These are phyloP conservation scores for Charanyca ferruginea DNA, from an alignment of 2,888 invertebrate species.

Conservation along the genomic window DNA sequence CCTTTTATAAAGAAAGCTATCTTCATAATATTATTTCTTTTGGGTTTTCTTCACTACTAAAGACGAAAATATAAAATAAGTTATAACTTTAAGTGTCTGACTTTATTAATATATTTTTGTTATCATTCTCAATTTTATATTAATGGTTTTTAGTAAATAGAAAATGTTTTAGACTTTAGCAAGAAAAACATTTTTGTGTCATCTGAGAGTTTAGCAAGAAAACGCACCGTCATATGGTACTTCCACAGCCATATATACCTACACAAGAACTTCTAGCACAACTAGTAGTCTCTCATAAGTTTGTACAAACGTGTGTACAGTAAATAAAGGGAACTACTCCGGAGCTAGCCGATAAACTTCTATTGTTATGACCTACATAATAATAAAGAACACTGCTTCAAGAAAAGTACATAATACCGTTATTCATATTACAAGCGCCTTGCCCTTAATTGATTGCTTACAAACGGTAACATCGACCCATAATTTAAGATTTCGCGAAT, in stretches of 20 bases:
- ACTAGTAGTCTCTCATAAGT: constrained; percentile 21
- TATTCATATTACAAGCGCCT: constrained; percentile 7
- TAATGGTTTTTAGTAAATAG: background rate
- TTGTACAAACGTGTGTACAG: constrained; percentile 33
- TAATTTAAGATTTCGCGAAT: constrained; percentile 21
- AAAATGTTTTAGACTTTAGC: background rate
- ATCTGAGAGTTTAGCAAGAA: background rate
- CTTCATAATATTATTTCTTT: constrained; percentile 22
- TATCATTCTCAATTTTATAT: background rate
- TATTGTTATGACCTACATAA: constrained; percentile 40
- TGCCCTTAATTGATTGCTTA: constrained; percentile 16
- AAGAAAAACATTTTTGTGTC: background rate
- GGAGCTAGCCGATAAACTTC: constrained; percentile 34
- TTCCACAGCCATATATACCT: constrained; percentile 9
- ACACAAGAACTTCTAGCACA: constrained; percentile 24
- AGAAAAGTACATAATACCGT: constrained; percentile 24
- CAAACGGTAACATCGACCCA: constrained; percentile 4
- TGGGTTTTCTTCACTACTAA: constrained; percentile 2
- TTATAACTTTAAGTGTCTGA: background rate
- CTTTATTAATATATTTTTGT: constrained; percentile 5
- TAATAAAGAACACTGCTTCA: constrained; percentile 30
- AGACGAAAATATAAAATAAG: background rate
- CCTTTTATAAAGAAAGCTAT: constrained; percentile 28
- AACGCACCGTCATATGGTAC: background rate
- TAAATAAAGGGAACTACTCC: constrained; percentile 37